Percentiles rank a stretch among this genome's conserved stretches.
These are phyloP conservation scores for Camponotus floridanus DNA, from an alignment of 1,140 invertebrate genomes.

Conservation along the genomic window DNA sequence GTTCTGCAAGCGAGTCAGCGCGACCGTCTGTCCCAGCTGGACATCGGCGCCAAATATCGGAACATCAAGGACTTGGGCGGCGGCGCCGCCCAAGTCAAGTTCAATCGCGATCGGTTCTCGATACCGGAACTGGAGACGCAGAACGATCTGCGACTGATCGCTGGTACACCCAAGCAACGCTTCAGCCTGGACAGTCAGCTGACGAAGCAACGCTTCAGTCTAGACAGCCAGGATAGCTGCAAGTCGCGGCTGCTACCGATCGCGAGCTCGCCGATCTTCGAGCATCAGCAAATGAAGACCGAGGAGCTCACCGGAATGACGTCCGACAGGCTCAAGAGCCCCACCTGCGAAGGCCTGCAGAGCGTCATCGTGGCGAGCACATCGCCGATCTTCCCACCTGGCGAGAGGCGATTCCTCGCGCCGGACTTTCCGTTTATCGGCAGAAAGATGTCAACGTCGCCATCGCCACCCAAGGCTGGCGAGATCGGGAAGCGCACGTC, in stretches of 20 bases:
- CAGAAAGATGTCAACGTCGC: constrained; percentile 11
- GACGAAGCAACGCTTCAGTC: constrained; percentile 82
- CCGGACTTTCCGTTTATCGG: constrained; percentile 57
- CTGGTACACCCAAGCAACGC: constrained; percentile 82
- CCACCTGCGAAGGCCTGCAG: constrained; percentile 76
- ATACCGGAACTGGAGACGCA: constrained; percentile 83
- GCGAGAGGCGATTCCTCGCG: constrained; percentile 73
- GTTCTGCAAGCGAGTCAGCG: constrained; percentile 74
- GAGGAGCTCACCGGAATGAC: constrained; percentile 45
- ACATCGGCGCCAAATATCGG: constrained; percentile 79
- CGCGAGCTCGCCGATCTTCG: constrained; percentile 82
- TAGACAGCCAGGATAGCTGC: constrained; percentile 74
- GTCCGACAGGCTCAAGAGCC: constrained; percentile 64
- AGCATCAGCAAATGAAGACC: constrained; percentile 74
- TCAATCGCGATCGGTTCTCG: constrained; percentile 82
- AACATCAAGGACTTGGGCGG: constrained; percentile 57
- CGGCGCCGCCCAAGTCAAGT: constrained; percentile 71
- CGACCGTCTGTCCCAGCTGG: constrained; percentile 81
- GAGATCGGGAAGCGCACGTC: constrained; percentile 21
- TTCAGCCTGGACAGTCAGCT: constrained; percentile 83
- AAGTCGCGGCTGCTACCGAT: constrained; percentile 80
- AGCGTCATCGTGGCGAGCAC: constrained; percentile 80
- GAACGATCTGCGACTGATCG: constrained; percentile 81
- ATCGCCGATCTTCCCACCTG: constrained; percentile 78
- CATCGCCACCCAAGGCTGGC: constrained; percentile 20